Evolutionary conservation across 2,797 vertebrate genomes (phyloP).

Genomic region (Botia kubotai): DNA sequence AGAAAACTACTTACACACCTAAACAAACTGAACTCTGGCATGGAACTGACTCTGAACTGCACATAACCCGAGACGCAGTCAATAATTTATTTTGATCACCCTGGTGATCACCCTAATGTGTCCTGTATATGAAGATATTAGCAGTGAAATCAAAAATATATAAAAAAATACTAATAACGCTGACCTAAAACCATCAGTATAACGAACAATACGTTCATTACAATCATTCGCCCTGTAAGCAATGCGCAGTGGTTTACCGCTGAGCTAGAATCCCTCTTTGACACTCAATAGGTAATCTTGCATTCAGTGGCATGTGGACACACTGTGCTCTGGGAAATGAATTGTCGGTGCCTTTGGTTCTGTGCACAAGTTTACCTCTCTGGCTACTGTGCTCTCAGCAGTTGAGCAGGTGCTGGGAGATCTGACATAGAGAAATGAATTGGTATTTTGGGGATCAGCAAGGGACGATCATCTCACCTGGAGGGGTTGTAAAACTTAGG

Average conservation of each 20-base stretch:
- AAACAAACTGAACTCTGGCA: neutral
- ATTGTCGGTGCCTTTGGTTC: constrained; percentile 30
- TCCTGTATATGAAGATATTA: too few species aligned
- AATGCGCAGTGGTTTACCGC: neutral
- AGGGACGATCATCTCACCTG: constrained; percentile 48
- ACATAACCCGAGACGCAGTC: neutral
- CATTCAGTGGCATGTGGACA: constrained; percentile 20
- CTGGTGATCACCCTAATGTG: too few species aligned
- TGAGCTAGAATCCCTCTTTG: constrained; percentile 10
- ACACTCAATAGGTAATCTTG: constrained; percentile 14
- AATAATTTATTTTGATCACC: neutral
- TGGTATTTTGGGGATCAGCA: constrained; percentile 50
- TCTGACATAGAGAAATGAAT: constrained; percentile 50
- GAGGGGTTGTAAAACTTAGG: constrained; percentile 23
- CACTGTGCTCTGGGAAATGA: constrained; percentile 23
- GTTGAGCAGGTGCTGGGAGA: constrained; percentile 39
- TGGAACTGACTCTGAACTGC: neutral
- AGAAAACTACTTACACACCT: neutral
- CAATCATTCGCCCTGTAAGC: neutral
- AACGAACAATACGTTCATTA: neutral
- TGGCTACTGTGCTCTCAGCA: constrained; percentile 7
- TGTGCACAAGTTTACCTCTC: constrained; percentile 29
- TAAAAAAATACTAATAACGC: too few species aligned
- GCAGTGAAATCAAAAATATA: too few species aligned
- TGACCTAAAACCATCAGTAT: neutral